phyloP scores from a whole-genome alignment of 2,888 invertebrate genomes.

The Apotomis capreana region DNA sequence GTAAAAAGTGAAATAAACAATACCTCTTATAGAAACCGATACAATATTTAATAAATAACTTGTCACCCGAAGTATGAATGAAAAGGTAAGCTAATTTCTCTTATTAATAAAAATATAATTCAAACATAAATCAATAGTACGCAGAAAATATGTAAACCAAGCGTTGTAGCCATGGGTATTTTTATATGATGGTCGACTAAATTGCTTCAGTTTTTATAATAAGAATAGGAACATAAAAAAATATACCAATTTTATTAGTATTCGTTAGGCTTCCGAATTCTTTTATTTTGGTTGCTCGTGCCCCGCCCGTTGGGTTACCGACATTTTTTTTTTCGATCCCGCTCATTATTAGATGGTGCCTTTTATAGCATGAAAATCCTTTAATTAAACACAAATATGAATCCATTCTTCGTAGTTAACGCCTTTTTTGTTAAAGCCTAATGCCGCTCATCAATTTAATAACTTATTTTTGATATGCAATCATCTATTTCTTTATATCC shows the following conservation, averaged over 20 bases:
- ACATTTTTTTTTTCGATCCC: conserved; percentile 47
- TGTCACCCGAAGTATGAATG: too few species aligned
- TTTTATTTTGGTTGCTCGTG: conserved; percentile 48
- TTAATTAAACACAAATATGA: conserved; percentile 78
- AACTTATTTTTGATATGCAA: conserved; percentile 68
- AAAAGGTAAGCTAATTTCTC: too few species aligned
- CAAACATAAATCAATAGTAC: too few species aligned
- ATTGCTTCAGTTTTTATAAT: background rate
- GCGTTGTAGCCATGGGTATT: too few species aligned
- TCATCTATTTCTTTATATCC: conserved; percentile 58
- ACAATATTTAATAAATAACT: too few species aligned
- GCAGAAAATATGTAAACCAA: too few species aligned
- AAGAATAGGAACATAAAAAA: background rate
- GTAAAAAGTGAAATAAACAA: too few species aligned
- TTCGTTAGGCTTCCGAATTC: conserved; percentile 59
- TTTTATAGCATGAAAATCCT: conserved; percentile 75
- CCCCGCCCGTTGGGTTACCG: conserved; percentile 46
- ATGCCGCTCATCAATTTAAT: conserved; percentile 77
- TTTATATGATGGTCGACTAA: background rate
- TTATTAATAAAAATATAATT: too few species aligned
- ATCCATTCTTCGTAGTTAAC: conserved; percentile 72
- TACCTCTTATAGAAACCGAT: too few species aligned
- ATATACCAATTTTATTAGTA: conserved; percentile 33
- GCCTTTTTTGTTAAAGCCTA: conserved; percentile 71
- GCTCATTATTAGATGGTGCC: conserved; percentile 60